Evolutionary conservation across 2,888 invertebrate genomes (phyloP).

Genomic region (Orchesella flavescens): DNA sequence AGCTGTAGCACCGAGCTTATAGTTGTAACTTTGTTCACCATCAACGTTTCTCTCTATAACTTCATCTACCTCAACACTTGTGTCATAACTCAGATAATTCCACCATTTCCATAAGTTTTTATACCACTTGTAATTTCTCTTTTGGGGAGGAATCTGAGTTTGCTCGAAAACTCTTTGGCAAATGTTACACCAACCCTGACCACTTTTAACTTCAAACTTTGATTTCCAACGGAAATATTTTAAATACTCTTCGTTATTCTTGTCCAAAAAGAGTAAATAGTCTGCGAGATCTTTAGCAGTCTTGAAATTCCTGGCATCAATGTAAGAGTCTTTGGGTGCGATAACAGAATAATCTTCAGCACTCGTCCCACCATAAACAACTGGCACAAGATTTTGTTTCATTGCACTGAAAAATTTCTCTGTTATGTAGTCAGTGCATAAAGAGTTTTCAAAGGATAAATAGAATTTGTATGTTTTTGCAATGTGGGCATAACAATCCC

Average conservation of each 20-base stretch:
- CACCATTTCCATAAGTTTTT: slow-evolving; percentile 45
- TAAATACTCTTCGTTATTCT: slow-evolving; percentile 52
- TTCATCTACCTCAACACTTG: not conserved
- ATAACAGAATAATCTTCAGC: slow-evolving; percentile 16
- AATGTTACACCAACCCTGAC: slow-evolving; percentile 61
- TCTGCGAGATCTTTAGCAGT: slow-evolving; percentile 42
- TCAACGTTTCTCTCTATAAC: not conserved
- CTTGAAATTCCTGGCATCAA: slow-evolving; percentile 49
- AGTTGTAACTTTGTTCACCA: not conserved
- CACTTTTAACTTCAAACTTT: slow-evolving; percentile 15
- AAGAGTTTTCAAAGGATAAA: slow-evolving; percentile 61
- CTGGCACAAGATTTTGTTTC: slow-evolving; percentile 48
- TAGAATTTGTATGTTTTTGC: slow-evolving; percentile 54
- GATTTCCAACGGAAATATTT: slow-evolving; percentile 63
- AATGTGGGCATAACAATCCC: slow-evolving; percentile 29
- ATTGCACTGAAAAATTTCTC: slow-evolving; percentile 60
- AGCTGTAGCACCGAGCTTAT: slow-evolving; percentile 9
- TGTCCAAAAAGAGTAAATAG: slow-evolving; percentile 52
- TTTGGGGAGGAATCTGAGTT: not conserved
- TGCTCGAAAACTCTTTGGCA: slow-evolving; percentile 63
- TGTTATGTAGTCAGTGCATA: slow-evolving; percentile 62
- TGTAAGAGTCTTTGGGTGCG: slow-evolving; percentile 56
- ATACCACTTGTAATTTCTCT: slow-evolving; percentile 18
- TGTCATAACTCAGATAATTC: slow-evolving; percentile 30
- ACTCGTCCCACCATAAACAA: slow-evolving; percentile 52